Conservation (phyloP, 2,888 invertebrate genomes). For the Caenorhabditis imperialis region DNA sequence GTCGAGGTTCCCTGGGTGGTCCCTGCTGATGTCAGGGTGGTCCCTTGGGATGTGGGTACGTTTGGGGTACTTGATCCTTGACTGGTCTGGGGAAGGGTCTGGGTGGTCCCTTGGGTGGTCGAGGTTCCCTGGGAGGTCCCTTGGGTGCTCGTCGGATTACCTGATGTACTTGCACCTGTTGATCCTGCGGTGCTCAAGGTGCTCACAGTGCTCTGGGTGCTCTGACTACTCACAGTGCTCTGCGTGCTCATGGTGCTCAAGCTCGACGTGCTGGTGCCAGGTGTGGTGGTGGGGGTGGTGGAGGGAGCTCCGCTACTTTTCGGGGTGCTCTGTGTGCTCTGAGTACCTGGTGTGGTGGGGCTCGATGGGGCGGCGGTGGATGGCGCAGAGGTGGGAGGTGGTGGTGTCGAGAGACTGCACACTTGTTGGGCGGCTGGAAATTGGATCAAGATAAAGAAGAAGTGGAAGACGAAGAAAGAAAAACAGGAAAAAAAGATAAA, state of each 20-base stretch:
- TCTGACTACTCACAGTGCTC: background rate
- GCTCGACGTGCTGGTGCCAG: background rate
- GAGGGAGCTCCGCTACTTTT: background rate
- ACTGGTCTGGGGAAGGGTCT: background rate
- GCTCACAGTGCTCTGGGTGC: no score
- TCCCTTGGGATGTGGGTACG: background rate
- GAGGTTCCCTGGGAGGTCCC: background rate
- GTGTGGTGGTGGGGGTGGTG: background rate
- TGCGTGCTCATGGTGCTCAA: no score
- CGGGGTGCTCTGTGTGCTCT: no score
- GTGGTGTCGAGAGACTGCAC: slow-evolving; percentile 1
- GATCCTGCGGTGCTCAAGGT: background rate
- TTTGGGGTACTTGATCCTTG: background rate
- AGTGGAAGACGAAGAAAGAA: background rate
- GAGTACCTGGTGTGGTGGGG: no score
- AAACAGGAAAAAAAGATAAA: no score
- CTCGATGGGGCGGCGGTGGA: no score
- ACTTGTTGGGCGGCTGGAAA: slow-evolving; percentile 26
- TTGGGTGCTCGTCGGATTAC: background rate
- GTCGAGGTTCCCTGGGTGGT: background rate
- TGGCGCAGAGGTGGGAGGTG: background rate
- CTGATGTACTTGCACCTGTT: background rate
- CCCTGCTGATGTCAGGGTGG: background rate
- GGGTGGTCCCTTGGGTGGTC: background rate
- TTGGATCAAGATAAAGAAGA: background rate